Evolutionary conservation across 1,140 invertebrate genomes (phyloP), one percentile per base, ranked within the genome.

Genomic region (Thaumatotibia leucotreta): DNA sequence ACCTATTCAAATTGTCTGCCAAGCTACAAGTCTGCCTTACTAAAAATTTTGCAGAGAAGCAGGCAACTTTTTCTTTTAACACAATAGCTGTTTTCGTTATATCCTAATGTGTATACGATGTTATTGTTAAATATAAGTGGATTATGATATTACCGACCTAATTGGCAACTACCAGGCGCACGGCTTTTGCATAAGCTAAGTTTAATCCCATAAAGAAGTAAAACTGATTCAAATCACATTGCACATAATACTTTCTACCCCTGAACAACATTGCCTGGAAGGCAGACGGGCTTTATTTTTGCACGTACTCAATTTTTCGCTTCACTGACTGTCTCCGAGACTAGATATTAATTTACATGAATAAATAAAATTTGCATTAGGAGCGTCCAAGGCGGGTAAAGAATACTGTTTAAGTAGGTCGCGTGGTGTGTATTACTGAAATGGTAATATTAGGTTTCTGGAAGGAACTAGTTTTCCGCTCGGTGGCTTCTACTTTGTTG

Each of bases 351-450:
- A 90, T 89, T 90, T 90, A 89, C 88, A 90, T 90, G 86, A 84
- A 90, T 90, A 90, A 90, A 90, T 90, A 89, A 88, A 89, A 90
- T 90, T 90, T 90, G 86, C 88, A 90, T 89, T 86, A 87, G 84
- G 69, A 87, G 84, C 83, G 82, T 81, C 78, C 76, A 66, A 83
- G 77, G 72, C 74, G 69, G 66, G 77, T 71, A 77, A 82, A 82
- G 77, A 78, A 82, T 85, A 85, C 76, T 79, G 79, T 78, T 81
- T 74, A 77, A 84, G 72, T 79, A 79, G 82, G 78, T 61, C 70
- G 67, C 63, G 73, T 62, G 31, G 29, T 62, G 29, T 32, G 31
- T 32, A 62, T 35, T 61, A 17, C 31, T 32, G 31, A 24, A 45
- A 63, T 63, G 17, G 23, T 14, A 63, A 63, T 63, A 27, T 49